Evolutionary conservation across 2,888 invertebrate genomes (phyloP), one percentile per base, ranked within the genome.

Genomic region (Lasioglossum oenotherae): DNA sequence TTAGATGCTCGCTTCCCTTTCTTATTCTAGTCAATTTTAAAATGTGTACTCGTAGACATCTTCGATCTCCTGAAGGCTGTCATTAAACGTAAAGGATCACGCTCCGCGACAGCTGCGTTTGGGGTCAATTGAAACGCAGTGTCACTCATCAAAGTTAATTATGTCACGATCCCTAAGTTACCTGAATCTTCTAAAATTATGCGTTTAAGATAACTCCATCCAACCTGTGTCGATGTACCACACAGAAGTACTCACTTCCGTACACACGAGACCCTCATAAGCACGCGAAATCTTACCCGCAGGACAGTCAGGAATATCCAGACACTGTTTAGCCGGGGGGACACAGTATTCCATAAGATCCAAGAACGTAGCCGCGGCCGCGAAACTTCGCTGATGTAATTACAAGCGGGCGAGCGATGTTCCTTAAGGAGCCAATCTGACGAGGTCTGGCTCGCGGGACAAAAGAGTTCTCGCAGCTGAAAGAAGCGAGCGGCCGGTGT

Each of bases 381-480:
- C 41, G 72, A 64, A 85, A 67, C 78, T 79, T 80, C 27, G 35
- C 38, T 49, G 60, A 64, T 60, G 80, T 77, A 77, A 80, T 80
- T 80, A 80, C 74, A 74, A 53, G 60, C 49, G n/a, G 53, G 41
- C 31, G 46, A 19, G 44, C 72, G 67, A 35, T 23, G 71, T 82
- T 64, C 41, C 46, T n/a, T 35, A 14, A 16, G 67, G 16, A 16
- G 38, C 80, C 57, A 80, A 80, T 85, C 73, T 53, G 72, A 27
- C 84, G 64, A 44, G 41, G 35, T 23, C 44, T 35, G 23, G n/a
- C 23, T 14, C 60, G 46, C 76, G 27, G 74, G 60, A 74, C 76
- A 86, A 82, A 82, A 81, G 87, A 77, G 69, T 82, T 60, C 49
- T 44, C 67, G 72, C 57, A 27, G 64, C 57, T 49, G 67, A 77